These are phyloP conservation scores for Popillia japonica DNA, from an alignment of 1,140 invertebrate species.

Conservation along the genomic window DNA sequence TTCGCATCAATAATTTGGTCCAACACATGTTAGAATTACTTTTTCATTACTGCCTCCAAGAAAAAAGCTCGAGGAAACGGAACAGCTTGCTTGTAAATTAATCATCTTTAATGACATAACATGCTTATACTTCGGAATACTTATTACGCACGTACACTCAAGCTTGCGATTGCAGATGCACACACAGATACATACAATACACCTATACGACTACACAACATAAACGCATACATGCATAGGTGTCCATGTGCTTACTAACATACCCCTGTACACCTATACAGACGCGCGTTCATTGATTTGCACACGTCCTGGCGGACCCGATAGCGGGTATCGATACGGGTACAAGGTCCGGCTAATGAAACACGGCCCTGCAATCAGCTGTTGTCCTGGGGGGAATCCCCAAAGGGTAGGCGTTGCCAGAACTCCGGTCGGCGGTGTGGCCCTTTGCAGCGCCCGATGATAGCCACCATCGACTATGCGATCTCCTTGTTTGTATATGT, in stretches of 20 bases:
- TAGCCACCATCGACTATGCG: too few relatives aligned
- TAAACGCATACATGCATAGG: neutral
- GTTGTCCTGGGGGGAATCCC: slow-evolving; percentile 38
- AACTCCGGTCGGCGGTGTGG: neutral
- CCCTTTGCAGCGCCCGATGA: neutral
- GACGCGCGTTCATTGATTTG: slow-evolving; percentile 47
- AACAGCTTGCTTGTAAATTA: neutral
- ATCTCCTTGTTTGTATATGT: too few relatives aligned
- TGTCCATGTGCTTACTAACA: neutral
- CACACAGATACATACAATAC: slow-evolving; percentile 23
- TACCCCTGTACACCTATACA: neutral
- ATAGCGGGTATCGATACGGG: slow-evolving; percentile 47
- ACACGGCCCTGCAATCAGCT: slow-evolving; percentile 48
- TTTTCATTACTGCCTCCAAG: neutral
- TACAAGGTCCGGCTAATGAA: slow-evolving; percentile 48
- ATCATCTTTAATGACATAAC: neutral
- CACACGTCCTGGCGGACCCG: slow-evolving; percentile 44
- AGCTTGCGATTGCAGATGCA: slow-evolving; percentile 32
- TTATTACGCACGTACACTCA: neutral
- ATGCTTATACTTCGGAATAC: slow-evolving; percentile 4
- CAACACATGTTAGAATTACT: neutral
- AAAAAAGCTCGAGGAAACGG: neutral
- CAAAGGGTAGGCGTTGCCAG: slow-evolving; percentile 36
- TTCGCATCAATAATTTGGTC: neutral
- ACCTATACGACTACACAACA: neutral